phyloP scores from a whole-genome alignment of 2,113 vertebrate genomes.

The Corythornis cristatus region DNA sequence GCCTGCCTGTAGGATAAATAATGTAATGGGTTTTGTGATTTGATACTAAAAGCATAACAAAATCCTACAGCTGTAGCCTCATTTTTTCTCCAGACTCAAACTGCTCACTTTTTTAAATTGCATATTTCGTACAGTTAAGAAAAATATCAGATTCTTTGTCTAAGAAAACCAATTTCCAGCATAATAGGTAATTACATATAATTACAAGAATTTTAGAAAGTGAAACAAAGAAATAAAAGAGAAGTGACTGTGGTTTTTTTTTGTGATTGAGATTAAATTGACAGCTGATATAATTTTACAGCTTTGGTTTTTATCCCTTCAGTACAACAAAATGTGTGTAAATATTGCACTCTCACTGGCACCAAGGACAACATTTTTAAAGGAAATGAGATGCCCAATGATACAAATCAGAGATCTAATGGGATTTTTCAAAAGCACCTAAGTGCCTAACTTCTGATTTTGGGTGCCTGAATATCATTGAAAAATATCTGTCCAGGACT shows the following conservation, averaged over 20 bases:
- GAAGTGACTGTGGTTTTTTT: not conserved
- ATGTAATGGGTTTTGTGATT: constrained; percentile 79
- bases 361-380: not conserved
- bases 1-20: constrained; percentile 80
- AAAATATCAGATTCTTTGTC: constrained; percentile 56
- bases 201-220: constrained; percentile 69
- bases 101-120: constrained; percentile 62
- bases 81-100: constrained; percentile 71
- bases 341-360: not conserved
- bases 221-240: constrained; percentile 52
- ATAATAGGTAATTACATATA: constrained; percentile 68
- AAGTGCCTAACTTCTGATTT: not conserved
- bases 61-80: constrained; percentile 77
- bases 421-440: not conserved
- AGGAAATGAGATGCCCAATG: not conserved
- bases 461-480: not conserved
- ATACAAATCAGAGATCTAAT: not conserved
- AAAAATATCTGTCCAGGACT: not conserved
- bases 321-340: not conserved
- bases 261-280: constrained; percentile 28
- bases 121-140: constrained; percentile 63
- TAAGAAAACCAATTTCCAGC: constrained; percentile 63
- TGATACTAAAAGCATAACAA: constrained; percentile 77
- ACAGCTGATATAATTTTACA: constrained; percentile 24
- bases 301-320: not conserved